Base-by-base conservation (phyloP, 1,140 invertebrate genomes). In the Philotrypesis tridentata region DNA sequence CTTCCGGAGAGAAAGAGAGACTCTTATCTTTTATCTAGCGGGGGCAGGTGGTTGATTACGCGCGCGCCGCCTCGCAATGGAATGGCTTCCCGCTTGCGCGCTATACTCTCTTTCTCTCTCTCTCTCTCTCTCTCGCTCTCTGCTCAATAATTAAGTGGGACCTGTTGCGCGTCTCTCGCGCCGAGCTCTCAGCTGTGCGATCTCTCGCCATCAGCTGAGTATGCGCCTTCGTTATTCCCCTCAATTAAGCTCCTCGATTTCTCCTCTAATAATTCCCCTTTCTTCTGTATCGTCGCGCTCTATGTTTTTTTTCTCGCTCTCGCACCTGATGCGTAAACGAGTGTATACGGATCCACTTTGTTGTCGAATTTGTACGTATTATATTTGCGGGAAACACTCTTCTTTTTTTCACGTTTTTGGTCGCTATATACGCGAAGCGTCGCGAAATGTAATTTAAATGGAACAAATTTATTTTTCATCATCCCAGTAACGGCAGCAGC, bases 71-170 rank as follows among this genome's bases (percentile, higher is more conserved):
- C 61, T 25, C 82, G 25, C 23, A 84, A 82, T 81, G 85, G 86
- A 74, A 71, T 74, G 83, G 77, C 84, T 81, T 82, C 89, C 88
- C 86, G 0, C 33, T 37, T 37, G 33, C 33, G 9, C 33, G 33
- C 33, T 3, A 3, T 37, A 37, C 48, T 55, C 48, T 55, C 48
- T 43, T 11, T 43, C 40, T 43, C 40, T 43, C 40, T 43, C 40
- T 43, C 40, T 43, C 40, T 43, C 40, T 43, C 40, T 43, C 40
- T 43, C 48, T 55, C 48, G 21, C 21, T 55, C 88, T 87, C 87
- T 89, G 87, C 90, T 91, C 89, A 91, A 91, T 91, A 91, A 91
- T 91, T 91, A 91, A 91, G 90, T 91, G 88, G 87, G 84, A 91
- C 90, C 90, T 91, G 90, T 91, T 91, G 90, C 90, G 87, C 89